Evolutionary conservation across 2,888 invertebrate species (phyloP), one percentile per base, ranked within the genome.

Genomic region (Chromoteleia sp.): DNA sequence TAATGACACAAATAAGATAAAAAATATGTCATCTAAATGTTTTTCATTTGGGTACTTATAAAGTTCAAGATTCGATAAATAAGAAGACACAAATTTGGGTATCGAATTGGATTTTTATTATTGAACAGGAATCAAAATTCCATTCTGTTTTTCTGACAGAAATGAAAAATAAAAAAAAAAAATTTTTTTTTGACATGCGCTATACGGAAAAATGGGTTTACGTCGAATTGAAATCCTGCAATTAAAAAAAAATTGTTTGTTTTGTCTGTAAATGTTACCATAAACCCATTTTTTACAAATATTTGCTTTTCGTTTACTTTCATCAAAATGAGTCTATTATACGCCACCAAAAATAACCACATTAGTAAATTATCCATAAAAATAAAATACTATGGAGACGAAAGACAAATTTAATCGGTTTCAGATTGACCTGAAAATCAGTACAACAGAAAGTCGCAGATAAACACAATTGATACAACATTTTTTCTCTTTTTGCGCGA

Each of bases 31-130:
- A n/a, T n/a, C n/a, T n/a, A n/a, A n/a, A n/a, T n/a, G n/a, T n/a
- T n/a, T n/a, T n/a, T n/a, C n/a, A n/a, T n/a, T n/a, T n/a, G n/a
- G n/a, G n/a, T n/a, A n/a, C n/a, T n/a, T n/a, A n/a, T n/a, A n/a
- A n/a, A n/a, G n/a, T n/a, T n/a, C n/a, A n/a, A n/a, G n/a, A n/a
- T n/a, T n/a, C n/a, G n/a, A n/a, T n/a, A n/a, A n/a, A n/a, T n/a
- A n/a, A n/a, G n/a, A n/a, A n/a, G n/a, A n/a, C n/a, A n/a, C n/a
- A 43, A 33, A 30, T 43, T 25, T 68, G 54, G 61, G 76, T 76
- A 61, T 76, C 68, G 76, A 76, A 76, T 76, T 76, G 76, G 68
- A 76, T 43, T 76, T 76, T 76, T 68, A 76, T 76, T 76, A 76
- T 45, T 68, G 76, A 77, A 70, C 39, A 77, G 58, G 67, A 76